Evolutionary conservation across 2,797 vertebrate species (phyloP), one percentile per base, ranked within the genome.

Genomic region (Notolabrus celidotus): DNA sequence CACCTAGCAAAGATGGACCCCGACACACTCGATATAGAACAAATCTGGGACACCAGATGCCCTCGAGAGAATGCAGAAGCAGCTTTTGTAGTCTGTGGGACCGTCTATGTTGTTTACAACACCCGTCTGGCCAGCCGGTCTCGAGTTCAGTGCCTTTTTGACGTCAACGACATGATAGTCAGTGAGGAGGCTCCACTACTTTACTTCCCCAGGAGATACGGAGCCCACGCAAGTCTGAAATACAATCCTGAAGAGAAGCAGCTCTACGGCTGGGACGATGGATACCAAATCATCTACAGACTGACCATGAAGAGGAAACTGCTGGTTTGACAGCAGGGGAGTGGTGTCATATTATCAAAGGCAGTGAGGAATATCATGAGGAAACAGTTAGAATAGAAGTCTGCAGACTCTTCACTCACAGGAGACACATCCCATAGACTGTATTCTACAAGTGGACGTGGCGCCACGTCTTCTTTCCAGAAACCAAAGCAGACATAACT

Each of bases 241-340:
- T 99, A 99, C 88, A 99, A 95, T 84, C 95, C 97, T 0, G 93
- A 79, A 0, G 97, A 99, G 89, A 93, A 92, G 55, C 96, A 97
- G 90, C 89, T 99, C 52, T 99, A 99, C 0, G 97, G 95, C 71
- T 99, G 98, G 98, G 98, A 99, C 1, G 98, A 99, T 0, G 98
- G 98, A 27, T 98, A 99, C 84, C 98, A 99, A 88, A 96, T 99
- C 71, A 94, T 98, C 55, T 99, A 99, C 87, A 96, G 96, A 73
- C 92, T 99, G 84, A 94, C 91, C 67, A 94, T 96, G 94, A 97
- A 95, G 87, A 96, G 92, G 88, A 99, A 97, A 80, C 85, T 94
- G 15, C 90, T 93, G 79, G 84, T 89, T 15, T 90, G 88, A 89
- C 47, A 36, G 62, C 66, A 15, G 54, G 57, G 62, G 34, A 25